These are phyloP conservation scores for Papilio polyxenes DNA, from an alignment of 1,140 invertebrate genomes.

Conservation along the genomic window DNA sequence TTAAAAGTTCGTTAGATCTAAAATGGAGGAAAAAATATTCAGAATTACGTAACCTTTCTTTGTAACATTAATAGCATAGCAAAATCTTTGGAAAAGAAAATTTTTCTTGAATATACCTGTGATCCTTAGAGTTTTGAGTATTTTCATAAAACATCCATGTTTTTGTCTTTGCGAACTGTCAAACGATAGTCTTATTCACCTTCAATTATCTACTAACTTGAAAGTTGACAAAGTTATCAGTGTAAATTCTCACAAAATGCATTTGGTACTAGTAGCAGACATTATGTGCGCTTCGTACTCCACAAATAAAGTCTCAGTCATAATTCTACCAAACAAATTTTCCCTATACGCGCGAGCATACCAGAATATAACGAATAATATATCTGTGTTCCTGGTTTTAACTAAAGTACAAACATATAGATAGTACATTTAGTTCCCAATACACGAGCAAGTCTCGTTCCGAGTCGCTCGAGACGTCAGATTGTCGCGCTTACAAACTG, in stretches of 20 bases:
- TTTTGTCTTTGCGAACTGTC: background rate
- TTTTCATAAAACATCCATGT: too few relatives aligned
- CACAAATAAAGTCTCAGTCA: background rate
- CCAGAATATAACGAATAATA: background rate
- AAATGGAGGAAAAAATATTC: background rate
- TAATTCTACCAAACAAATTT: background rate
- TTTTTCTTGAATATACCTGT: too few relatives aligned
- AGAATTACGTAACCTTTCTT: background rate
- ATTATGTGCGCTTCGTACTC: background rate
- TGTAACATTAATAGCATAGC: too few relatives aligned
- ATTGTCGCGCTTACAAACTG: slow-evolving; percentile 52
- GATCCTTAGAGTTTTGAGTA: too few relatives aligned
- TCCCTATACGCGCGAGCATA: background rate
- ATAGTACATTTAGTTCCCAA: background rate
- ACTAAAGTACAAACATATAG: background rate
- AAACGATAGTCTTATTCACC: background rate
- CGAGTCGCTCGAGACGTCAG: slow-evolving; percentile 25
- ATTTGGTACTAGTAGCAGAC: background rate
- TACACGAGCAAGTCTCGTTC: slow-evolving; percentile 14
- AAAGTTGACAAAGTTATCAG: background rate
- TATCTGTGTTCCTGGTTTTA: background rate
- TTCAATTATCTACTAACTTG: background rate
- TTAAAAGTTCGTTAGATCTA: background rate
- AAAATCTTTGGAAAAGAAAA: too few relatives aligned
- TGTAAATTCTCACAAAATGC: background rate